Evolutionary conservation across 2,797 vertebrate species (phyloP), one percentile per base, ranked within the genome.

Genomic region (Pangasius krempfi): DNA sequence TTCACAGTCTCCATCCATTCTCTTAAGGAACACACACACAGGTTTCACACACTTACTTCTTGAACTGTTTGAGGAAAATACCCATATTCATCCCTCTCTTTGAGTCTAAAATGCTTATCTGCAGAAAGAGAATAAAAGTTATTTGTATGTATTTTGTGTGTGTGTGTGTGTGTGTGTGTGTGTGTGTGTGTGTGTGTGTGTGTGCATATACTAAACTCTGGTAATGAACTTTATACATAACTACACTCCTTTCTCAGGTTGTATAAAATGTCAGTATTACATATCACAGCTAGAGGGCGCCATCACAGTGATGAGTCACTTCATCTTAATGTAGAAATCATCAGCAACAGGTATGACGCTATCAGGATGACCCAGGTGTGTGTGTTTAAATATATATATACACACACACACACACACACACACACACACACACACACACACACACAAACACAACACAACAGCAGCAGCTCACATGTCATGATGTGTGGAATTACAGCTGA

Each of bases 1-100:
- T 78, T 13, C 13, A 78, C 18, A 30, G 54, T 78, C 75, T 52
- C 2, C 25, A n/a, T n/a, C n/a, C 44, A 68, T 47, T 22, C 3
- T 18, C 79, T 58, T 7, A 20, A 70, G 1, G 33, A 33, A 33
- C 40, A 75, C 20, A 73, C 72, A 44, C 72, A 47, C 8, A 27
- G 10, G 10, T 13, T n/a, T 47, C 66, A 18, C 70, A 64, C 82
- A 85, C 78, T 97, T 97, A 99, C 98, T 97, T 99, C 94, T 99
- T 99, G 94, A 99, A 99, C 91, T 99, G 98, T 92, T 98, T 99
- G 91, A 99, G 97, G 94, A 99, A 99, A 95, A 99, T 99, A 40
- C 98, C 98, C 93, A 99, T 96, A 84, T 99, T 99, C 98, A 99
- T 99, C 89, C 96, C 98, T 92, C 98, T 96, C 93, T 99, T 99